Percentiles rank a stretch among this genome's conserved stretches.
phyloP scores from a whole-genome alignment of 2,888 invertebrate genomes.

The Mylabris sibirica region DNA sequence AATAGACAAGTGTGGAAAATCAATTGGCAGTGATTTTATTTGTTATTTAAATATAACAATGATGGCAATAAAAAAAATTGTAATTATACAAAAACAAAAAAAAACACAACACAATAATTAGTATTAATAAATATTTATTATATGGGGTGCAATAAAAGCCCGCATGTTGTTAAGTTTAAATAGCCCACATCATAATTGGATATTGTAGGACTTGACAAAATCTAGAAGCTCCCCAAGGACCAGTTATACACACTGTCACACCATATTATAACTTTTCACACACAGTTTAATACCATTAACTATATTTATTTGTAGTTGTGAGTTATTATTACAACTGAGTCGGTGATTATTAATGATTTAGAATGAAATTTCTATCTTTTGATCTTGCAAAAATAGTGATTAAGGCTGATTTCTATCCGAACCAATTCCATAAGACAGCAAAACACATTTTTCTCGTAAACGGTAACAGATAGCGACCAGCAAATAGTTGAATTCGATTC shows the following conservation, averaged over 20 bases:
- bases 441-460: no score
- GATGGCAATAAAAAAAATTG: background rate
- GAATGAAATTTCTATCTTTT: background rate
- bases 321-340: conserved; percentile 44
- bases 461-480: no score
- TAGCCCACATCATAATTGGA: conserved; percentile 44
- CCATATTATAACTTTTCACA: conserved; percentile 45
- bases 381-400: no score
- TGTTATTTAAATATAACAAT: background rate
- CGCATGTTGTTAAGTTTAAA: conserved; percentile 45
- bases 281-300: conserved; percentile 41
- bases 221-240: conserved; percentile 43
- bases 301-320: conserved; percentile 47
- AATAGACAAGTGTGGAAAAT: conserved; percentile 10
- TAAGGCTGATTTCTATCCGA: no score
- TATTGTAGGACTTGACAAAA: conserved; percentile 6
- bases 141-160: conserved; percentile 44
- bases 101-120: conserved; percentile 29
- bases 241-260: conserved; percentile 44
- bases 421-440: no score
- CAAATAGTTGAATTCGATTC: no score
- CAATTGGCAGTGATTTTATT: conserved; percentile 22
- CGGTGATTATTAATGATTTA: no score
- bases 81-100: background rate
- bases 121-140: conserved; percentile 28